A percentile compares a stretch with the other conserved stretches of the same genome.
Evolutionary conservation across 2,888 invertebrate species (phyloP).

Genomic region (Philhelius pedissequus): DNA sequence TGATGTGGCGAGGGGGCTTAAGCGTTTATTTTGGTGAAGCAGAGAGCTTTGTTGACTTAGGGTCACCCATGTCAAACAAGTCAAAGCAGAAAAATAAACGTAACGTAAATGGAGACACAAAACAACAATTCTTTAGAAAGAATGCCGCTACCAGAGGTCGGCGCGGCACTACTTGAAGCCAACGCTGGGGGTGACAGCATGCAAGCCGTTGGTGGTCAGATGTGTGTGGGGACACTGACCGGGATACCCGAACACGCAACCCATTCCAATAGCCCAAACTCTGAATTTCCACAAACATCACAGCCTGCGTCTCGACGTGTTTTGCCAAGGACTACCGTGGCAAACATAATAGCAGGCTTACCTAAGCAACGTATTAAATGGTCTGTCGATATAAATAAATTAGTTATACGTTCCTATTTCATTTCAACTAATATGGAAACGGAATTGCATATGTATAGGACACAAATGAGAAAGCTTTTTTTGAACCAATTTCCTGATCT

Average conservation of each 20-base stretch:
- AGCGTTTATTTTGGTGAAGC: too few species aligned
- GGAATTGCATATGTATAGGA: background rate
- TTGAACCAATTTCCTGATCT: background rate
- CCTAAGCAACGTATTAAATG: background rate
- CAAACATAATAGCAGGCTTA: background rate
- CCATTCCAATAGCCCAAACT: background rate
- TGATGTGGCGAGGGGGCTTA: too few species aligned
- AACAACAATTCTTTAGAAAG: too few species aligned
- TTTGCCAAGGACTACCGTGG: background rate
- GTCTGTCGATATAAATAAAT: background rate
- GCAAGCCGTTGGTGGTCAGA: background rate
- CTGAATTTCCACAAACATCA: background rate
- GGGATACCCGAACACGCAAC: background rate
- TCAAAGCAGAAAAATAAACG: too few species aligned
- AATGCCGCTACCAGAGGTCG: background rate
- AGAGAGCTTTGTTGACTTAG: too few species aligned
- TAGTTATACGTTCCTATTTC: background rate
- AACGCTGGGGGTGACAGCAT: conserved; percentile 13
- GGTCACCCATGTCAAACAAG: too few species aligned
- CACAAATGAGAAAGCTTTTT: background rate
- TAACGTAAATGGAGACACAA: too few species aligned
- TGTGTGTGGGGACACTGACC: background rate
- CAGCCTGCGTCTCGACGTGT: background rate
- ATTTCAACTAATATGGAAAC: background rate
- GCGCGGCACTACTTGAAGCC: background rate